Conservation (phyloP, 1,140 invertebrate species). For the Mesaphorura yosii region DNA sequence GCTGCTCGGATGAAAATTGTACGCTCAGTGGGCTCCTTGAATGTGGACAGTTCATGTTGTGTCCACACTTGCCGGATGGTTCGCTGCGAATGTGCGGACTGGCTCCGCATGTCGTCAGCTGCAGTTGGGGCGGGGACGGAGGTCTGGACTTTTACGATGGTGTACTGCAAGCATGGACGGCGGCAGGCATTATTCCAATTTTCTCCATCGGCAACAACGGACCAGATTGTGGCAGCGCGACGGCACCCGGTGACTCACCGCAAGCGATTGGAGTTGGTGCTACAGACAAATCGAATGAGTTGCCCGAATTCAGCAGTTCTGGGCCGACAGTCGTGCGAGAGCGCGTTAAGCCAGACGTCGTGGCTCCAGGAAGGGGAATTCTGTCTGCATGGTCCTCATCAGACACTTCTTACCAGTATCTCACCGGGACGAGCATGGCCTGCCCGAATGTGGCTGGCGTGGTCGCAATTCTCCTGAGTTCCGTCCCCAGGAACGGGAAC, state of each 20-base stretch:
- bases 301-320: not conserved
- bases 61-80: not conserved
- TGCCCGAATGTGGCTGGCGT: no score
- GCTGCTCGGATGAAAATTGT: not conserved
- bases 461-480: no score
- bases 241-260: not conserved
- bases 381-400: not conserved
- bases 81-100: not conserved
- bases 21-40: not conserved
- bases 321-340: not conserved
- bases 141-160: not conserved
- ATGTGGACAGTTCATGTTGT: conserved; percentile 14
- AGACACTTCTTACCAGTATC: not conserved
- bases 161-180: not conserved
- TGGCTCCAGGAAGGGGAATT: conserved; percentile 12
- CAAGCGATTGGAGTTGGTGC: conserved; percentile 8
- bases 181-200: conserved; percentile 2
- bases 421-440: conserved; percentile 9
- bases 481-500: no score
- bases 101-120: conserved; percentile 4
- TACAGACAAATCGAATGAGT: not conserved
- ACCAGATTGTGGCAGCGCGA: not conserved
- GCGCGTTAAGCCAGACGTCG: conserved; percentile 11
- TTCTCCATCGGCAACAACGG: conserved; percentile 11
- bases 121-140: not conserved